phyloP scores from a whole-genome alignment of 1,140 invertebrate genomes.

The Dinothrombium tinctorium region DNA sequence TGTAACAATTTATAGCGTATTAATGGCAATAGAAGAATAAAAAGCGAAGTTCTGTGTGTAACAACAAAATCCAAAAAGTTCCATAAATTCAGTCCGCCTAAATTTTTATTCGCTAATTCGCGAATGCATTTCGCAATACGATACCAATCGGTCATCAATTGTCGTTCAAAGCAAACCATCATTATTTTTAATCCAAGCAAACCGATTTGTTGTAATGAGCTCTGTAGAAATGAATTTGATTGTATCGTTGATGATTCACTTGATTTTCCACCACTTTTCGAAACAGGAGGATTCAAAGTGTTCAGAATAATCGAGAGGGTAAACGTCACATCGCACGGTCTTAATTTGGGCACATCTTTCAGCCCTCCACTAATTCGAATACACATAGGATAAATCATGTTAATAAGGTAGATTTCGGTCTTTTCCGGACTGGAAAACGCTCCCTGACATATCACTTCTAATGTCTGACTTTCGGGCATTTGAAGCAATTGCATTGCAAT shows the following conservation, averaged over 20 bases:
- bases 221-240: slow-evolving; percentile 22
- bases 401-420: slow-evolving; percentile 80
- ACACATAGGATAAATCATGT: slow-evolving; percentile 84
- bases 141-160: slow-evolving; percentile 75
- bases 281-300: slow-evolving; percentile 35
- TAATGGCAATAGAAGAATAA: slow-evolving; percentile 75
- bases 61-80: slow-evolving; percentile 91
- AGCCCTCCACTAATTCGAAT: slow-evolving; percentile 70
- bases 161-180: slow-evolving; percentile 78
- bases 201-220: slow-evolving; percentile 57
- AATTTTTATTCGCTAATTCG: slow-evolving; percentile 55
- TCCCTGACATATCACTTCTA: slow-evolving; percentile 81
- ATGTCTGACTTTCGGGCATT: slow-evolving; percentile 62
- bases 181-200: slow-evolving; percentile 71
- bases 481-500: slow-evolving; percentile 81
- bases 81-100: slow-evolving; percentile 66
- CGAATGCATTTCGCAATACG: slow-evolving; percentile 67
- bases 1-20: slow-evolving; percentile 32
- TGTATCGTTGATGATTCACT: neutral
- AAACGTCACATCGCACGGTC: slow-evolving; percentile 69
- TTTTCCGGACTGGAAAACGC: slow-evolving; percentile 62
- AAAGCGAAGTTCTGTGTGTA: slow-evolving; percentile 71
- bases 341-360: slow-evolving; percentile 68
- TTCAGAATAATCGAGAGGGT: slow-evolving; percentile 66
- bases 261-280: slow-evolving; percentile 3